Base-by-base conservation (phyloP, 2,888 invertebrate species). In the Siphlonurus alternatus region DNA sequence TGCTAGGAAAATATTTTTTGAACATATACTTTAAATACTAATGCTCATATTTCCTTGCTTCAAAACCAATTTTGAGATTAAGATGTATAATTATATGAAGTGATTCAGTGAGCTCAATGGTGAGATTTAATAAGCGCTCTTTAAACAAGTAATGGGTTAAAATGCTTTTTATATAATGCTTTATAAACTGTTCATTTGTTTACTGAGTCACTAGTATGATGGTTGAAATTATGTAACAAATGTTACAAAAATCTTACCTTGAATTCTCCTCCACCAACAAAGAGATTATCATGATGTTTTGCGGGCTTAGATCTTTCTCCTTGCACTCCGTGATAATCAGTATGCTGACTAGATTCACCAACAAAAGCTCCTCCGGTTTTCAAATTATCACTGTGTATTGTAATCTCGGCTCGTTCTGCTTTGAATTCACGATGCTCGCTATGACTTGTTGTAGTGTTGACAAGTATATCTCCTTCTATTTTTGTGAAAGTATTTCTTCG, bases 401-500 rank as follows among this genome's bases (percentile, higher is more conserved):
- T 56, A 65, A 82, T 76, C 65, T 81, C 82, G 23, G 83, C 82
- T 67, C 81, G 79, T 73, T 86, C 83, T 18, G 74, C 73, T 73
- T 86, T 84, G 65, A 86, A 76, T 63, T 70, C 66, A 62, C 67
- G 68, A 70, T 79, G 87, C 74, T 87, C 86, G 0, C 83, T 79
- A 73, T 81, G 79, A 62, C 77, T 81, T 20, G 87, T 87, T 2
- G 87, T 87, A 69, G 86, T 20, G 7, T 56, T 22, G 20, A 56
- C n/a, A 5, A 22, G 20, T 18, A 56, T 2, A 2, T 88, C 87
- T 25, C 87, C 88, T 75, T 87, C 87, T 59, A 87, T 77, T 74
- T 88, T 88, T 0, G 88, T 88, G 80, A 84, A 88, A 1, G 88
- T 89, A 71, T 88, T 87, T 63, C 88, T 80, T 69, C 88, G 78